Percentiles rank a stretch among this genome's conserved stretches.
Evolutionary conservation across 2,888 invertebrate genomes (phyloP).

Genomic region (Nipponacmea schrenckii): DNA sequence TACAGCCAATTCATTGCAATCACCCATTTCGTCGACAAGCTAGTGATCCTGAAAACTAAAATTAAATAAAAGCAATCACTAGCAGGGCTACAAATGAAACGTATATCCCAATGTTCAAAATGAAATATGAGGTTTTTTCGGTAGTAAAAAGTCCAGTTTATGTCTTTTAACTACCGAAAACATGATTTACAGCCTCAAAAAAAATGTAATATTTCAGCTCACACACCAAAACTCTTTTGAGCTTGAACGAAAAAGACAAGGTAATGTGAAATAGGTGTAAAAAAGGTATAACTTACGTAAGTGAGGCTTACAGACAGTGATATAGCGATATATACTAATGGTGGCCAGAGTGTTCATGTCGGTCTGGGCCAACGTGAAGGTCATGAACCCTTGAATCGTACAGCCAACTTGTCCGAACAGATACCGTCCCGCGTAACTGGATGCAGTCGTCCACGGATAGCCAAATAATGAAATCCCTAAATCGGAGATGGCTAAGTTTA

Average conservation of each 20-base stretch:
- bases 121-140: no score
- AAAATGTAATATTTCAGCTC: no score
- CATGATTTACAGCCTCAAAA: no score
- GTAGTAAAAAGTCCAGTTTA: no score
- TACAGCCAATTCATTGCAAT: conserved; percentile 26
- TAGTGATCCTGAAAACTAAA: conserved; percentile 20
- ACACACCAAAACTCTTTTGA: no score
- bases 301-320: conserved; percentile 30
- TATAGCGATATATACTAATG: conserved; percentile 31
- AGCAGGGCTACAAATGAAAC: not conserved
- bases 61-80: not conserved
- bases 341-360: conserved; percentile 31
- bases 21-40: conserved; percentile 9
- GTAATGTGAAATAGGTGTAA: no score
- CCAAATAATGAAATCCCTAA: conserved; percentile 14
- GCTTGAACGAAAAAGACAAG: no score
- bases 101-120: not conserved
- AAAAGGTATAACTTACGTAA: conserved; percentile 24
- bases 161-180: no score
- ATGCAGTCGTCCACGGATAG: conserved; percentile 15
- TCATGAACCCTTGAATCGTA: conserved; percentile 29
- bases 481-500: conserved; percentile 19
- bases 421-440: conserved; percentile 13
- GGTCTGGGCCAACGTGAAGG: conserved; percentile 28
- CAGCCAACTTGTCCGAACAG: conserved; percentile 21